A percentile compares a stretch with the other conserved stretches of the same genome.
Conservation (phyloP, 2,797 vertebrate species). For the Harpagifer antarcticus region DNA sequence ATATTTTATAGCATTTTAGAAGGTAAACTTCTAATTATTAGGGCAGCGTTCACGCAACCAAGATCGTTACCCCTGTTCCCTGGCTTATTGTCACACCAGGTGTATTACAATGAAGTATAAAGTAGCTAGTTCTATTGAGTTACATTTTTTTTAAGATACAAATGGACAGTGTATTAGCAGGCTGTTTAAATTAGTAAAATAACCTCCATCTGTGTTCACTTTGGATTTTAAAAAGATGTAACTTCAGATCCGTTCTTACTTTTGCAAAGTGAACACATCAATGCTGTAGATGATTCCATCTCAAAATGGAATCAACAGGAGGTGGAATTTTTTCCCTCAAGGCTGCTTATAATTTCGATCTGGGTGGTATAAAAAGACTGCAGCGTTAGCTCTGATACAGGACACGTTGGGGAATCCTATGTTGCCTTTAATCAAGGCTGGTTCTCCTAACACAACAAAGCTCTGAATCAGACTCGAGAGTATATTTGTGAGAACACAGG, state of each 20-base stretch:
- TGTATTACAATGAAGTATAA: neutral
- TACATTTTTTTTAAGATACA: neutral
- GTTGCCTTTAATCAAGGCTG: neutral
- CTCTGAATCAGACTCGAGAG: slow-evolving; percentile 14
- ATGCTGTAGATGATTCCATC: neutral
- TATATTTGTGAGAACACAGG: slow-evolving; percentile 8
- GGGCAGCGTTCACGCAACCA: too few relatives aligned
- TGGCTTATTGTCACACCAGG: neutral
- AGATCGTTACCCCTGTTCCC: neutral
- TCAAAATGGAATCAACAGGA: neutral
- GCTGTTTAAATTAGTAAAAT: neutral
- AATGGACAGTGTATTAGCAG: neutral
- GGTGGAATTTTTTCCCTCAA: neutral
- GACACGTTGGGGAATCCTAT: neutral
- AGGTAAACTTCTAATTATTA: too few relatives aligned
- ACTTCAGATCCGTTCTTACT: neutral
- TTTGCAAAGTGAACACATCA: neutral
- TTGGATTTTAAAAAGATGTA: neutral
- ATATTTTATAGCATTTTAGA: neutral
- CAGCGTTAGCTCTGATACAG: neutral
- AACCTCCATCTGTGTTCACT: neutral
- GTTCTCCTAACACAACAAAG: neutral
- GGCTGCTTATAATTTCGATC: neutral
- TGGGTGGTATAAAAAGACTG: neutral
- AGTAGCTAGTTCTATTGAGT: neutral